Evolutionary conservation across 2,113 vertebrate species (phyloP).

Genomic region (Myrmecobius fasciatus): DNA sequence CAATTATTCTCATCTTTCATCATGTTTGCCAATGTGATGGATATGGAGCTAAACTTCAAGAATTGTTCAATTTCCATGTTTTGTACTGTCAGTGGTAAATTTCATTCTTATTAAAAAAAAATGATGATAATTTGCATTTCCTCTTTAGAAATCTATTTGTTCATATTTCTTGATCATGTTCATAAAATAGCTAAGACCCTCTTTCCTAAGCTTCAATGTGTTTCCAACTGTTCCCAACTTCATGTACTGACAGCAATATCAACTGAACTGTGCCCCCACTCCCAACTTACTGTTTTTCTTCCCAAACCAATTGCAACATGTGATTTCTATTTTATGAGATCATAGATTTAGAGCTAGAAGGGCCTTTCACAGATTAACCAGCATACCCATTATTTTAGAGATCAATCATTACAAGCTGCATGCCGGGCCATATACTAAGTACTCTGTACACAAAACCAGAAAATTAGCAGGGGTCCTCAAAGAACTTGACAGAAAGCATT

Average conservation of each 20-base stretch:
- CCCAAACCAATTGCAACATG: neutral
- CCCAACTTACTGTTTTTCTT: neutral
- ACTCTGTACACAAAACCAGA: neutral
- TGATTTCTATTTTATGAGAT: neutral
- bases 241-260: neutral
- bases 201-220: neutral
- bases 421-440: neutral
- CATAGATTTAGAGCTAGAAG: neutral
- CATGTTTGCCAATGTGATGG: neutral
- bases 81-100: neutral
- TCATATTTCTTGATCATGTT: neutral
- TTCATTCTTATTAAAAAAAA: neutral
- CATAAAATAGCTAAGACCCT: neutral
- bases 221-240: neutral
- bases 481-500: neutral
- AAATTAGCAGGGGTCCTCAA: neutral
- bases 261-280: neutral
- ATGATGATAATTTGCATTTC: neutral
- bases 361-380: neutral
- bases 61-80: neutral
- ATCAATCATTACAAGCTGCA: neutral
- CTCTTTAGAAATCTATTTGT: neutral
- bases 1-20: neutral
- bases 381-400: neutral
- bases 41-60: neutral